phyloP scores from a whole-genome alignment of 2,113 vertebrate genomes.

The Regulus satrapa region DNA sequence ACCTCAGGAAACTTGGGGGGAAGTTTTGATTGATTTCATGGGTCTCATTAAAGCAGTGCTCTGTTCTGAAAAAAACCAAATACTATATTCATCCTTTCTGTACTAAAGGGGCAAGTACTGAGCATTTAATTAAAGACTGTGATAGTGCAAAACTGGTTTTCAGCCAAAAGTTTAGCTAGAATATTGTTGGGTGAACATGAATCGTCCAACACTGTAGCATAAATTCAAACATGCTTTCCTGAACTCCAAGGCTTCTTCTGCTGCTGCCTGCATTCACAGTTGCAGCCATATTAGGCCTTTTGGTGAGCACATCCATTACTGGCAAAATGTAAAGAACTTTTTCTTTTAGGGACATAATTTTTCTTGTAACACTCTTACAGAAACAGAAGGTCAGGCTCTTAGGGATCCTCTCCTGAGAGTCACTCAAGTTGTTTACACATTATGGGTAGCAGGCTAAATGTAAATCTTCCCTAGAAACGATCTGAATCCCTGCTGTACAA shows the following conservation, averaged over 20 bases:
- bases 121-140: neutral
- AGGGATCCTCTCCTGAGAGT: neutral
- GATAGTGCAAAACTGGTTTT: neutral
- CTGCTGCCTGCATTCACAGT: neutral
- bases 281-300: neutral
- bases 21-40: neutral
- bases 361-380: neutral
- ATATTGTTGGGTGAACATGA: neutral
- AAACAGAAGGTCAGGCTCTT: neutral
- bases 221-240: neutral
- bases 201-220: neutral
- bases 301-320: neutral
- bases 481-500: neutral
- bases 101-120: neutral
- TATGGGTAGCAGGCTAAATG: neutral
- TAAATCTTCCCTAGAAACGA: neutral
- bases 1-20: neutral
- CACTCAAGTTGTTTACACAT: neutral
- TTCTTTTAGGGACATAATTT: neutral
- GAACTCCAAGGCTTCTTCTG: neutral
- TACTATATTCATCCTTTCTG: neutral
- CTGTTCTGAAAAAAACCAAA: neutral
- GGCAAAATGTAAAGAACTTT: neutral
- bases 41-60: neutral
- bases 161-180: neutral